Evolutionary conservation across 2,113 vertebrate genomes (phyloP), one percentile per base, ranked within the genome.

Genomic region (Pyxicephalus adspersus): DNA sequence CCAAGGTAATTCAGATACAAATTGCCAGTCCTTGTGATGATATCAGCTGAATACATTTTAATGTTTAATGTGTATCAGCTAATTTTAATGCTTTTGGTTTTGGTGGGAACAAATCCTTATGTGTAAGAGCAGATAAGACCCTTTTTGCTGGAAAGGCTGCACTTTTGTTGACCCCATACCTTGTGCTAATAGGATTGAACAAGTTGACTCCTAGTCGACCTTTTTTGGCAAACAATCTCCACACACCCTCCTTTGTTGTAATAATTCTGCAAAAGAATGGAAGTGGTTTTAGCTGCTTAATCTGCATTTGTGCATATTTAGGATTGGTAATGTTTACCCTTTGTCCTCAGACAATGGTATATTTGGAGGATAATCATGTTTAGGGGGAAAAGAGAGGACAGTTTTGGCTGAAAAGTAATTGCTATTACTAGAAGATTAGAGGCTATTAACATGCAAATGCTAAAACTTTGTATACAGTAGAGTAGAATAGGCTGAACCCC

Each of bases 171-270:
- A 90, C 90, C 90, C 88, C 38, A 88, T 85, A 84, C 85, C 58
- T 82, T 45, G 83, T 85, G 86, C 86, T 89, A 90, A 89, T 88
- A 83, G 87, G 88, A 90, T 89, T 91, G 89, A 86, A 86, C 84
- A 87, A 84, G 83, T 85, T 91, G 90, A 89, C 89, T 91, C 85
- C 84, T 89, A 84, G 76, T 0, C 87, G 90, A 91, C 88, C 89
- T 84, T 84, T 87, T 77, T 83, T 82, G 84, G 87, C 87, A 87
- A 87, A 88, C 87, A 87, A 83, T 83, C 76, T 86, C 83, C 67
- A 81, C 88, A 83, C 58, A 75, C 85, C 83, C 85, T 83, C 80
- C 88, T 86, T 83, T 82, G 87, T 87, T 85, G 83, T 85, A 22
- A 7, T 84, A 23, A 61, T n/a, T 85, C 75, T 0, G 78, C 76